These are phyloP conservation scores for Oxyruncus cristatus DNA, from an alignment of 2,113 vertebrate genomes.

Conservation along the genomic window DNA sequence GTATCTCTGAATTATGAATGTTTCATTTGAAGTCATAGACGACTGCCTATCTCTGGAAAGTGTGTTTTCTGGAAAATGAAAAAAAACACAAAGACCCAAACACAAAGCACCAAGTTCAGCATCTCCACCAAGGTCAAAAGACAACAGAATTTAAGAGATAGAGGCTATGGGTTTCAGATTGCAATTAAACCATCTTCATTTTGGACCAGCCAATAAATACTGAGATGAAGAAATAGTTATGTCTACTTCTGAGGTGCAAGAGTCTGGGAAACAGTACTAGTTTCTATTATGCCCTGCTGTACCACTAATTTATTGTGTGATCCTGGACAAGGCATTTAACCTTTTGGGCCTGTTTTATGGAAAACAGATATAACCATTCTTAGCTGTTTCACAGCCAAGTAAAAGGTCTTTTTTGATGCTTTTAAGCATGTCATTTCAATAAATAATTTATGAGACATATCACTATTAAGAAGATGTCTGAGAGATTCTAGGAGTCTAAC, in stretches of 20 bases:
- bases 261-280: not conserved
- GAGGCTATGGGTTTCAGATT: not conserved
- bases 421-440: conserved; percentile 11
- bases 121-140: not conserved
- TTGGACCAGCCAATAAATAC: not conserved
- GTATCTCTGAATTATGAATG: not conserved
- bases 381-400: conserved; percentile 10
- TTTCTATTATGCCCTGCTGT: not conserved
- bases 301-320: conserved; percentile 21
- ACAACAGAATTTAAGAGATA: not conserved
- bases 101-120: not conserved
- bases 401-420: conserved; percentile 13
- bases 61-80: not conserved
- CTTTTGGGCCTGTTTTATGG: conserved; percentile 4
- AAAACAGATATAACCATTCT: conserved; percentile 18
- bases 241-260: not conserved
- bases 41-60: not conserved
- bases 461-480: not conserved
- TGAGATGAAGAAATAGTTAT: not conserved
- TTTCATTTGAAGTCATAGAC: not conserved
- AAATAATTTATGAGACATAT: conserved; percentile 19
- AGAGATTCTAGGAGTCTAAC: not conserved
- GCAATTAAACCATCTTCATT: not conserved
- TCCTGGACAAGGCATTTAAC: conserved; percentile 8
- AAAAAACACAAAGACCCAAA: not conserved